Evolutionary conservation across 2,797 vertebrate species (phyloP).

Genomic region (Iguana delicatissima): DNA sequence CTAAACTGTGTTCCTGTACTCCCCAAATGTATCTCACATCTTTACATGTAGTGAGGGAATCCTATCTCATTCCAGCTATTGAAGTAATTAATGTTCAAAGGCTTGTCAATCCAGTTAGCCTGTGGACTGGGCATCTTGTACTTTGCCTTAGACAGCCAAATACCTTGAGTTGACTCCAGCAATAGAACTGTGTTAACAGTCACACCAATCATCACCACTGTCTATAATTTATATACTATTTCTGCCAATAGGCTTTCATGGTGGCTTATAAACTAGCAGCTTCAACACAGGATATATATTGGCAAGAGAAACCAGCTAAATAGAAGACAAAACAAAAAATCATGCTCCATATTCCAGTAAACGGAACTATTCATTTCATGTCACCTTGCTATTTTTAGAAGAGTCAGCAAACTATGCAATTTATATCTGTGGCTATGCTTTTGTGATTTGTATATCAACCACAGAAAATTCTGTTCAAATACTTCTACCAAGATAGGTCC

Average conservation of each 20-base stretch:
- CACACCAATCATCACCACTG: background rate
- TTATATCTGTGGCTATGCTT: background rate
- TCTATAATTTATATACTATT: background rate
- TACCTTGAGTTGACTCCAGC: background rate
- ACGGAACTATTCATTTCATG: background rate
- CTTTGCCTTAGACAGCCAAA: background rate
- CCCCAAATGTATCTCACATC: too few species aligned
- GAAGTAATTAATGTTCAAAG: too few species aligned
- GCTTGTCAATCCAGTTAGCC: too few species aligned
- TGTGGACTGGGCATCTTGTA: background rate
- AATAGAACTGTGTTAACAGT: background rate
- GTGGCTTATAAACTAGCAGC: background rate
- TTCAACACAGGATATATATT: background rate
- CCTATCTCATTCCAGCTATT: too few species aligned
- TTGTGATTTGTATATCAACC: background rate
- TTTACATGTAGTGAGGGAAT: too few species aligned
- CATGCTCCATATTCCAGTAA: slow-evolving; percentile 1
- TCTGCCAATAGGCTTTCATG: background rate
- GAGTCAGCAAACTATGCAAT: background rate
- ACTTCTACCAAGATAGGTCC: background rate
- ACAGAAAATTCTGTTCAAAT: background rate
- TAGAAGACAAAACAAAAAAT: background rate
- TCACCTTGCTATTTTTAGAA: background rate
- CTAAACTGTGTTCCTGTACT: too few species aligned
- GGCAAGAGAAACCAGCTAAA: background rate